Conservation (phyloP, 1,140 invertebrate species). For the Manduca sexta region DNA sequence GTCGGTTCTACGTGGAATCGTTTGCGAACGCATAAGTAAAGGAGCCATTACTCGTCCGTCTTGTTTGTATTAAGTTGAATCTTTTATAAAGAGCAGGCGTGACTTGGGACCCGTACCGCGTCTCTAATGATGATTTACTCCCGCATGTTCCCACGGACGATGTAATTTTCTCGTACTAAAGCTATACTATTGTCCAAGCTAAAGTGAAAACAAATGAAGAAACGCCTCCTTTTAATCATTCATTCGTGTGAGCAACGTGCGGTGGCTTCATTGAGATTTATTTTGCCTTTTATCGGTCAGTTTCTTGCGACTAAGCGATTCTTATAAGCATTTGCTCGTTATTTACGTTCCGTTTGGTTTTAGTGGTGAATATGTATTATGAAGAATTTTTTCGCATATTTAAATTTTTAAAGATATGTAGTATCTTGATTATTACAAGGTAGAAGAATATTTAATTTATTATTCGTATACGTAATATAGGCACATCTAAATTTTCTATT, state of each 20-base stretch:
- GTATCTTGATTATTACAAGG: no score
- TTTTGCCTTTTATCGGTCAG: slow-evolving; percentile 33
- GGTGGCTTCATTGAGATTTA: slow-evolving; percentile 60
- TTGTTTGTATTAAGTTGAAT: slow-evolving; percentile 64
- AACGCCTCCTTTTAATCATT: slow-evolving; percentile 60
- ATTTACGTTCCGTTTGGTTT: no score
- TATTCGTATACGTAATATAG: no score
- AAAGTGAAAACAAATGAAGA: slow-evolving; percentile 64
- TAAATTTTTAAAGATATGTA: no score
- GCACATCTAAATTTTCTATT: no score
- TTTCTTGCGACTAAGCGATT: slow-evolving; percentile 1
- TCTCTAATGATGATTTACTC: slow-evolving; percentile 65
- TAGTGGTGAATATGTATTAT: no score
- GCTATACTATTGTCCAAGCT: slow-evolving; percentile 38
- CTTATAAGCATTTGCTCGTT: no score
- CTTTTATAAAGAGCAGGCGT: slow-evolving; percentile 61
- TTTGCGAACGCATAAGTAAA: slow-evolving; percentile 12
- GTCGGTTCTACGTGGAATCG: no score
- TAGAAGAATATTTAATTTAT: no score
- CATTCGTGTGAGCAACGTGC: slow-evolving; percentile 39
- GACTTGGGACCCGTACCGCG: slow-evolving; percentile 34
- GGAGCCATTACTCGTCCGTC: slow-evolving; percentile 38
- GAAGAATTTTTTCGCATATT: no score
- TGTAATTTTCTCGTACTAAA: slow-evolving; percentile 61
- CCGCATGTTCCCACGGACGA: slow-evolving; percentile 46